Conservation (phyloP, 2,888 invertebrate species). For the Drosophila aldrichi region DNA sequence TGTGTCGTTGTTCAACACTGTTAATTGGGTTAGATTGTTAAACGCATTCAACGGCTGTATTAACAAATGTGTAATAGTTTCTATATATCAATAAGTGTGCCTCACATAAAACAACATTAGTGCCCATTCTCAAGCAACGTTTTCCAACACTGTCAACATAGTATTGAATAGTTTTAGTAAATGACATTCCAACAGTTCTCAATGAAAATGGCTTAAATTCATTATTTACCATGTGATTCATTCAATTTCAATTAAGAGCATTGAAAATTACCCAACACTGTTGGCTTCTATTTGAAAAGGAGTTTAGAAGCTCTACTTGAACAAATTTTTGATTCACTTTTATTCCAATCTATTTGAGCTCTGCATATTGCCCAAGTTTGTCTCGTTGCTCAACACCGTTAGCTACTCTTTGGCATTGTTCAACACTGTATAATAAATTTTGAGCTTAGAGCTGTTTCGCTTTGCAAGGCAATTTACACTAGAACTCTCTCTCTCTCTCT, state of each 20-base stretch:
- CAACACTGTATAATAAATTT: neutral
- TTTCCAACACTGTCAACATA: neutral
- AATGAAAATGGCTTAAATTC: too few species aligned
- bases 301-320: accelerated
- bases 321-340: neutral
- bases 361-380: neutral
- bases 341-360: neutral
- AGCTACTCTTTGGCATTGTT: neutral
- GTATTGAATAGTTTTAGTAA: neutral
- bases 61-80: too few species aligned
- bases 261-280: neutral
- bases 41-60: too few species aligned
- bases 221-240: neutral
- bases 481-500: neutral
- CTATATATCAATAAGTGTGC: too few species aligned
- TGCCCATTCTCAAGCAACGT: neutral
- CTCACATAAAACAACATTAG: too few species aligned
- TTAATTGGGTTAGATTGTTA: too few species aligned
- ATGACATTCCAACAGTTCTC: too few species aligned
- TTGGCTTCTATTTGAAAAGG: too few species aligned
- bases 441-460: neutral
- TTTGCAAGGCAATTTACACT: too few species aligned
- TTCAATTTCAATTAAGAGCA: neutral
- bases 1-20: too few species aligned
- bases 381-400: neutral